Percentiles rank a stretch among this genome's conserved stretches.
phyloP scores from a whole-genome alignment of 2,113 vertebrate species.

The Typhlomys cinereus region DNA sequence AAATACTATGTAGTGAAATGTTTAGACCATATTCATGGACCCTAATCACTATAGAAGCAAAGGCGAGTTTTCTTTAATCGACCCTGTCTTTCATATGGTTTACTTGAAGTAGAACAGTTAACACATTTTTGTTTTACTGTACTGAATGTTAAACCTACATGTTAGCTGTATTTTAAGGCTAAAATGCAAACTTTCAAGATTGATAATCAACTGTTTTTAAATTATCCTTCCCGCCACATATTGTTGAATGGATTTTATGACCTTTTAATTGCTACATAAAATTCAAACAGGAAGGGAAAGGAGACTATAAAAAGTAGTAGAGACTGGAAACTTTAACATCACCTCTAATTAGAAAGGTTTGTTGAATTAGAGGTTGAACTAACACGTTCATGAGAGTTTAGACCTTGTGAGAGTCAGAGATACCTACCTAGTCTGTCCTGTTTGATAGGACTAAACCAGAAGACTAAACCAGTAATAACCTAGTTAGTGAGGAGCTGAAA shows the following conservation, averaged over 20 bases:
- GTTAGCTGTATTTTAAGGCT: slow-evolving; percentile 53
- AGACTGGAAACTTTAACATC: slow-evolving; percentile 25
- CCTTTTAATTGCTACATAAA: slow-evolving; percentile 57
- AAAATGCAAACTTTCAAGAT: slow-evolving; percentile 39
- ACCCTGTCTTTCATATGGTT: not conserved
- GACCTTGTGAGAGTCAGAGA: not conserved
- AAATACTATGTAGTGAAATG: not conserved
- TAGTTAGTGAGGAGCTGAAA: not conserved
- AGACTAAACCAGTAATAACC: not conserved
- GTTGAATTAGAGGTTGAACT: slow-evolving; percentile 38
- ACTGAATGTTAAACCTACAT: not conserved
- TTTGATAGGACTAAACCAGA: not conserved
- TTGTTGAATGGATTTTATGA: slow-evolving; percentile 49
- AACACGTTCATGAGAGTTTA: not conserved
- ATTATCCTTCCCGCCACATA: not conserved
- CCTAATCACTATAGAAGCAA: slow-evolving; percentile 18
- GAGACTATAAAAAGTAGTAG: slow-evolving; percentile 32
- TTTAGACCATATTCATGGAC: not conserved
- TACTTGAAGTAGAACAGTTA: slow-evolving; percentile 31
- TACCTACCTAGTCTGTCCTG: not conserved
- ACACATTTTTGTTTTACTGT: not conserved
- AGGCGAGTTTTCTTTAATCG: not conserved
- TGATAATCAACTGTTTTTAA: slow-evolving; percentile 49
- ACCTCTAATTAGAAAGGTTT: slow-evolving; percentile 38
- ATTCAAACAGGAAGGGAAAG: slow-evolving; percentile 58